Evolutionary conservation across 2,888 invertebrate species (phyloP), one percentile per base, ranked within the genome.

Genomic region (Yponomeuta sedellus): DNA sequence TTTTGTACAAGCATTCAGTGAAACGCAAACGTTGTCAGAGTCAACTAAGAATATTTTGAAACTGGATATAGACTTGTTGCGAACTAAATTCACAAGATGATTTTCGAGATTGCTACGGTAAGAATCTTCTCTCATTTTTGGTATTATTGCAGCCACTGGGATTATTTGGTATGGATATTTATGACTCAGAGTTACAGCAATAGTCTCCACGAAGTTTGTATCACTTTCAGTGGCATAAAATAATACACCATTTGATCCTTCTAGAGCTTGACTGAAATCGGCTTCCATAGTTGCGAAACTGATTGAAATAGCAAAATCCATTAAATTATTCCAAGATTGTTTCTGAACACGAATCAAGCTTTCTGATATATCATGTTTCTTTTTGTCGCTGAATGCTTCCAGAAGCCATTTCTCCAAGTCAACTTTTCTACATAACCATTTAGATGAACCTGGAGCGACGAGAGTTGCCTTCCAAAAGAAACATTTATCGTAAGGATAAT

Each of bases 391-490:
- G 67, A 93, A 87, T 44, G 87, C 89, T 69, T 87, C 80, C 62
- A 83, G 72, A 66, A 93, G 72, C 82, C 92, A 87, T 70, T 88
- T 88, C 68, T 89, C 85, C 64, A 92, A 74, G 69, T 92, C 81
- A 71, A 92, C 81, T 68, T 87, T 86, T 67, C 77, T 82, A 68
- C 84, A 74, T 19, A 89, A 70, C 79, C 89, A 88, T 74, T 92
- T 87, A 25, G 77, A 77, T 64, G 85, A 72, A 69, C 92, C 86
- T 1, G 94, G 93, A 66, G 93, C 86, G 10, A 93, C 92, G 64
- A 94, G 77, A 6, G 92, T 89, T 44, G 94, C 77, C 82, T 95
- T 95, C 94, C 94, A 95, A 78, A 90, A 78, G 77, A 86, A 79
- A 74, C 83, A 82, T 79, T 86, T 83, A 73, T 86, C 77, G 75